These are phyloP conservation scores for Chaetodon trifascialis DNA, from an alignment of 2,113 vertebrate species.

Conservation along the genomic window DNA sequence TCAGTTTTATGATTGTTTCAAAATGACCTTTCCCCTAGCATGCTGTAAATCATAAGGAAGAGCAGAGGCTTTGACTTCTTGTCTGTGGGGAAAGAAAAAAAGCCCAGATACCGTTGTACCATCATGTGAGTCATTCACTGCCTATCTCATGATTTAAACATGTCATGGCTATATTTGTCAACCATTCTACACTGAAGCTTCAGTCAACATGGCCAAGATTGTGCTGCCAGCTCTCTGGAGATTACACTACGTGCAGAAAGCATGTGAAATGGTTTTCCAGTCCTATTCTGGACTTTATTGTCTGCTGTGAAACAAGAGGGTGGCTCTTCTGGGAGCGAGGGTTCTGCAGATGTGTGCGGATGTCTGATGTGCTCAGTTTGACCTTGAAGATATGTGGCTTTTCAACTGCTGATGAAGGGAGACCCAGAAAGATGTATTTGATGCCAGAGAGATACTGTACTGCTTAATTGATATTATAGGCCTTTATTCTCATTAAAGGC, in stretches of 20 bases:
- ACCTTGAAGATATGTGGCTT: conserved; percentile 27
- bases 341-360: conserved; percentile 3
- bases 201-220: conserved; percentile 1
- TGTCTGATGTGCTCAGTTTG: conserved; percentile 4
- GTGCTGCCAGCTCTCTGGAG: conserved; percentile 28
- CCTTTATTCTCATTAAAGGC: neutral
- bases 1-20: neutral
- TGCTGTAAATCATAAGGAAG: neutral
- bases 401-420: conserved; percentile 12
- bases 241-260: conserved; percentile 41
- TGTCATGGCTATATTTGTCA: conserved; percentile 54
- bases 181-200: conserved; percentile 37
- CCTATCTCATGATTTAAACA: conserved; percentile 68
- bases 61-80: conserved; percentile 5
- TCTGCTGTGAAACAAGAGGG: conserved; percentile 17
- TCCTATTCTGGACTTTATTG: conserved; percentile 6
- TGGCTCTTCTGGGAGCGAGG: neutral
- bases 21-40: neutral
- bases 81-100: neutral
- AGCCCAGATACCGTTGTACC: neutral
- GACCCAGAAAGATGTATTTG: neutral
- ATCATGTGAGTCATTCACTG: conserved; percentile 32
- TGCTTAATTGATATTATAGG: conserved; percentile 9
- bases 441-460: conserved; percentile 1
- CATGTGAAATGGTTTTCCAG: conserved; percentile 6